Evolutionary conservation across 2,797 vertebrate genomes (phyloP).

Genomic region (Dicrostonyx torquatus): DNA sequence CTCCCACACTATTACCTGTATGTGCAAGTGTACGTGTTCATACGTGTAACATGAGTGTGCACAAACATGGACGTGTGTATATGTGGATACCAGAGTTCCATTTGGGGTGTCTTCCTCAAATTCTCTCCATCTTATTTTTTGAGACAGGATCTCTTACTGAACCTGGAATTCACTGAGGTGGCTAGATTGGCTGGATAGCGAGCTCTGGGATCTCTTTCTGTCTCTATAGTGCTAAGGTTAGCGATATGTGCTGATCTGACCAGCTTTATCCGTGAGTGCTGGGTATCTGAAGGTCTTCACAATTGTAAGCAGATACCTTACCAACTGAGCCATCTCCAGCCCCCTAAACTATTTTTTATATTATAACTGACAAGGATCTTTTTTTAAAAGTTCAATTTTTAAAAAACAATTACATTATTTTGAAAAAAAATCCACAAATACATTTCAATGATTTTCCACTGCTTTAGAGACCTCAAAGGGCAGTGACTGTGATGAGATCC

Average conservation of each 20-base stretch:
- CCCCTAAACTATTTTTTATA: background rate
- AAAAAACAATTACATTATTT: background rate
- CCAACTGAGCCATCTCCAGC: background rate
- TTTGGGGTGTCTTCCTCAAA: background rate
- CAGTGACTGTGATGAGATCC: background rate
- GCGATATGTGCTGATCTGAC: background rate
- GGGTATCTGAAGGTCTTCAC: background rate
- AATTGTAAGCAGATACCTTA: background rate
- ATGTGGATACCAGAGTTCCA: background rate
- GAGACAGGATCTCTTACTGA: background rate
- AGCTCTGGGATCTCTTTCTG: background rate
- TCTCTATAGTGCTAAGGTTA: background rate
- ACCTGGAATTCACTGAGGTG: background rate
- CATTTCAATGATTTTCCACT: background rate
- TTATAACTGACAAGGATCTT: background rate
- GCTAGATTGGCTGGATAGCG: background rate
- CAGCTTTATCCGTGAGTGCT: background rate
- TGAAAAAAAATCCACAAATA: background rate
- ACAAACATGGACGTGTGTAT: no score
- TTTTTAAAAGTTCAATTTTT: background rate
- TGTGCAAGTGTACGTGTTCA: background rate
- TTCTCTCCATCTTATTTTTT: background rate
- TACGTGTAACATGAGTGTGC: no score
- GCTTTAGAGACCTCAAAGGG: background rate
- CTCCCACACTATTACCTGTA: no score